Evolutionary conservation across 2,888 invertebrate genomes (phyloP).

Genomic region (Aromia moschata): DNA sequence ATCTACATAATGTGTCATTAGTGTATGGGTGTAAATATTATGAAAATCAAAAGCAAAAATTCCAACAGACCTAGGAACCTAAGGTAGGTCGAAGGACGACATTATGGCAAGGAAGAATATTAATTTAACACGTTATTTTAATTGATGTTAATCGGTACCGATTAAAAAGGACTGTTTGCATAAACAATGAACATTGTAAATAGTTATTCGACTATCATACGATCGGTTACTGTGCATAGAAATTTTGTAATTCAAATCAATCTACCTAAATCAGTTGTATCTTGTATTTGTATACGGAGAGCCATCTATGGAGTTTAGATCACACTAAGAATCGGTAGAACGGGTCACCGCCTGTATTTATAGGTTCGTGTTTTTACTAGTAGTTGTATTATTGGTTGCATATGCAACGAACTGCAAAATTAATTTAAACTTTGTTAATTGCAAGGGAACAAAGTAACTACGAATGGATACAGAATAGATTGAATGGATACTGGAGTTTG

Average conservation of each 20-base stretch:
- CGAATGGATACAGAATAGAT: no score
- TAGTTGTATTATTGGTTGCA: background rate
- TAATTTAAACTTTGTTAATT: no score
- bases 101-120: background rate
- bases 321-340: no score
- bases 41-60: constrained; percentile 1
- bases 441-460: no score
- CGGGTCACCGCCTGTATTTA: no score
- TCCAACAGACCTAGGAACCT: background rate
- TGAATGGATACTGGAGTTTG: no score
- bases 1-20: background rate
- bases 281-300: background rate
- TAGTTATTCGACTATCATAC: background rate
- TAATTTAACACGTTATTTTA: constrained; percentile 6
- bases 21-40: background rate
- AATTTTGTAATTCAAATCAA: no score
- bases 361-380: background rate
- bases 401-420: no score
- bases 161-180: background rate
- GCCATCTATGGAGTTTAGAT: no score
- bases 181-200: background rate
- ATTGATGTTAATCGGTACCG: background rate
- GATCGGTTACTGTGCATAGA: background rate
- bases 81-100: constrained; percentile 8
- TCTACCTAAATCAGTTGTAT: no score